A percentile compares a stretch with the other conserved stretches of the same genome.
These are phyloP conservation scores for Panagrolaimus sp. DNA, from an alignment of 1,140 invertebrate genomes.

Conservation along the genomic window DNA sequence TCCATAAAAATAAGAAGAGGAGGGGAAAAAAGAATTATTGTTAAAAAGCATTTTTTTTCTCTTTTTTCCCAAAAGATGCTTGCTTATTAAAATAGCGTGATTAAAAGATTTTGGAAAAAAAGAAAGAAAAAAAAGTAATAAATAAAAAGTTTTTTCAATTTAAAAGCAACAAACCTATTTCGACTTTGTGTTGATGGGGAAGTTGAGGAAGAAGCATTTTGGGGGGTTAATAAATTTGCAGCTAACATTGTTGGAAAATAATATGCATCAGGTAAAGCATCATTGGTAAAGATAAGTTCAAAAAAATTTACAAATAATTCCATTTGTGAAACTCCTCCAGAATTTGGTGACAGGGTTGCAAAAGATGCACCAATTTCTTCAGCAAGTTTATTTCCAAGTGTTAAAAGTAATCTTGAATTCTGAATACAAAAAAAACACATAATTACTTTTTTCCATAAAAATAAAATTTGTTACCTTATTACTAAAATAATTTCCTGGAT, in stretches of 20 bases:
- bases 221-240: neutral
- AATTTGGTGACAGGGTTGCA: conserved; percentile 28
- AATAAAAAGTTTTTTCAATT: neutral
- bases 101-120: neutral
- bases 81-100: no score
- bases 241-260: conserved; percentile 21
- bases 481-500: conserved; percentile 30
- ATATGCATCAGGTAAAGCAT: conserved; percentile 16
- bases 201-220: neutral
- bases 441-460: no score
- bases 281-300: conserved; percentile 21
- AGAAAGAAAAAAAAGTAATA: neutral
- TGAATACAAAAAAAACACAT: neutral
- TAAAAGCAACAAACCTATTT: neutral
- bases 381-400: conserved; percentile 29
- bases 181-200: neutral
- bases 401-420: conserved; percentile 32
- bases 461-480: conserved; percentile 20
- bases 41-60: no score
- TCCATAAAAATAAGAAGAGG: no score
- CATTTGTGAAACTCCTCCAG: conserved; percentile 10
- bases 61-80: no score
- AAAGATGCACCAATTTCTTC: conserved; percentile 32
- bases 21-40: no score
- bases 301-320: conserved; percentile 29